phyloP scores from a whole-genome alignment of 53 echinoderm and acorn worm species.

The Mesocentrotus franciscanus region DNA sequence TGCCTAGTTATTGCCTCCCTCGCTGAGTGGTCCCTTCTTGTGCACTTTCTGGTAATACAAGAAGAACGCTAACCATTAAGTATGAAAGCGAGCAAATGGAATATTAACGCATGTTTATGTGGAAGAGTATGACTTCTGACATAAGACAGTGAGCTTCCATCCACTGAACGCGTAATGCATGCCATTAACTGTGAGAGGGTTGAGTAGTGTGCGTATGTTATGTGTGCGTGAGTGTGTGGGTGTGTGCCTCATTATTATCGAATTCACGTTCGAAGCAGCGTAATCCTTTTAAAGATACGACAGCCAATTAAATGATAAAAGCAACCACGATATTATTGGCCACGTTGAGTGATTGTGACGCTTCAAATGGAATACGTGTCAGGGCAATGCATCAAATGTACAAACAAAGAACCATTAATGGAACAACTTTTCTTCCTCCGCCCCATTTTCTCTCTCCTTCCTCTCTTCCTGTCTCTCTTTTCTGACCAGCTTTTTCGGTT shows the following conservation, averaged over 20 bases:
- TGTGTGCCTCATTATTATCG: conserved; percentile 64
- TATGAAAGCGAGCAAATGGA: conserved; percentile 69
- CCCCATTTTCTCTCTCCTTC: conserved; percentile 58
- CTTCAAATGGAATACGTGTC: conserved; percentile 69
- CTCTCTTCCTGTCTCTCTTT: conserved; percentile 60
- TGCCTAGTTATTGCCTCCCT: conserved; percentile 44
- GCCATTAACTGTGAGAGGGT: conserved; percentile 41
- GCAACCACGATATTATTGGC: conserved; percentile 69
- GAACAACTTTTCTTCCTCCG: conserved; percentile 65
- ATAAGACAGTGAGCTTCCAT: conserved; percentile 28
- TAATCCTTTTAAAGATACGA: conserved; percentile 69
- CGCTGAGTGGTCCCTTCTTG: conserved; percentile 42
- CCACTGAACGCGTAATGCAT: conserved; percentile 51
- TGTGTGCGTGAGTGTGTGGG: conserved; percentile 65
- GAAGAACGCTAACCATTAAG: conserved; percentile 67
- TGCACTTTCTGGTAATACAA: conserved; percentile 59
- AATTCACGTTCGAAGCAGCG: conserved; percentile 63
- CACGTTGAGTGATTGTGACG: conserved; percentile 69
- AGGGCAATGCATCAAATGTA: conserved; percentile 64
- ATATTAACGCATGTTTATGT: conserved; percentile 71
- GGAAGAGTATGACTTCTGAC: conserved; percentile 62
- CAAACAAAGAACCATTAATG: conserved; percentile 70
- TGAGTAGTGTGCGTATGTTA: conserved; percentile 57
- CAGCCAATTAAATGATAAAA: conserved; percentile 71
- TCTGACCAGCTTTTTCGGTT: conserved; percentile 51